Base-by-base conservation (phyloP, 2,888 invertebrate genomes). In the Anorthoa munda region DNA sequence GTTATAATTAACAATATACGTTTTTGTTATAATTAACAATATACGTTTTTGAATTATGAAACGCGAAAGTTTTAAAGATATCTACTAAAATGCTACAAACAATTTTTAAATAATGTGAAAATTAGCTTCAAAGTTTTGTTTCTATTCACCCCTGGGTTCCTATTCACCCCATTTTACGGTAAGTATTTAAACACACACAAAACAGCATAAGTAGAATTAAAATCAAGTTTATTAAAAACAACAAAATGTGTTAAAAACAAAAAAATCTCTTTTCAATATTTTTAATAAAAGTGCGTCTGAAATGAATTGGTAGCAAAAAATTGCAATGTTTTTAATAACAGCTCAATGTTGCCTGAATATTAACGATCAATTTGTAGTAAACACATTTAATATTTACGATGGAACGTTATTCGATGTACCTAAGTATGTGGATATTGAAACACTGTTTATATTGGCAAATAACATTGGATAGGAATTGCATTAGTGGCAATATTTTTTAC, bases 251-350 rank as follows among this genome's bases (percentile, higher is more conserved):
- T n/a, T n/a, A n/a, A n/a, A n/a, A n/a, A 12, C 12, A 0, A n/a
- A 45, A 21, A 60, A 15, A 60, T 45, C 9, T 2, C 13, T 21
- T 21, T 15, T 3, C 39, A 15, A 9, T 15, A 13, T 59, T 63
- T 63, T 73, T 70, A 58, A 63, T 70, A 70, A 70, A 56, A 56
- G n/a, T 23, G 18, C 23, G 23, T n/a, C 60, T 31, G 58, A 59
- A 60, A 60, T 60, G 45, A 45, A 39, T 45, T 21, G 60, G 21
- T 45, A 60, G 60, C 21, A 21, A 21, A 21, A 59, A 60, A 45
- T 45, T 60, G 60, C 60, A 45, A 60, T 45, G 11, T 53, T 59
- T 72, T 53, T 31, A 64, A 48, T 64, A 21, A 18, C 48, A 31
- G 46, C 26, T 67, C 13, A 48, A 63, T 48, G 46, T 48, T 67